Evolutionary conservation across 2,113 vertebrate species (phyloP), one percentile per base, ranked within the genome.

Genomic region (Phocoena phocoena): DNA sequence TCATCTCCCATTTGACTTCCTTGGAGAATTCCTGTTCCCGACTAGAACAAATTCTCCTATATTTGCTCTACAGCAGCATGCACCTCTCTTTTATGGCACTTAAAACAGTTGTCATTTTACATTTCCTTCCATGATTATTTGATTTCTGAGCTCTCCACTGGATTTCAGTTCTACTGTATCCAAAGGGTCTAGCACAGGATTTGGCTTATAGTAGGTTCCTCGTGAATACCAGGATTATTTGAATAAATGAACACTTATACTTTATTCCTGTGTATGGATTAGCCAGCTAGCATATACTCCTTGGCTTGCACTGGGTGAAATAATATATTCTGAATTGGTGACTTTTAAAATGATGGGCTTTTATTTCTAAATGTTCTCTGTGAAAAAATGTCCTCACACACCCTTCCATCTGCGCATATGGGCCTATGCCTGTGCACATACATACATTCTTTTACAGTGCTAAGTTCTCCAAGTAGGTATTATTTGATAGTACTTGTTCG

Each of bases 351-450:
- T 41, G 60, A 88, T 36, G 11, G 5, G 3, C n/a, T 96, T 92
- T 53, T 13, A 77, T 93, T 84, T 88, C n/a, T 93, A 81, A 95
- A 81, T 81, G 25, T 26, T 93, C n/a, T 84, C 36, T 81, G 20
- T 87, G 33, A 65, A 92, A 90, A 67, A 13, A 41, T 33, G 2
- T 74, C 47, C 55, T 67, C 11, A 38, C 3, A 13, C 13, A 63
- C 5, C 1, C 15, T 63, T 82, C 55, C 33, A n/a, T 77, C 53
- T 18, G 2, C 7, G 26, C 10, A 73, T 36, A 58, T 1, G 31
- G 38, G 44, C 7, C 76, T 50, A 10, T 83, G 65, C 4, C 33
- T 31, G 25, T 68, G 2, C 55, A 67, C 2, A 15, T 5, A 47
- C 6, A 47, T n/a, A 53, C 11, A 0, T 50, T 90, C 58, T 23